These are phyloP conservation scores for Laticauda colubrina DNA, from an alignment of 2,113 vertebrate species.

Conservation along the genomic window DNA sequence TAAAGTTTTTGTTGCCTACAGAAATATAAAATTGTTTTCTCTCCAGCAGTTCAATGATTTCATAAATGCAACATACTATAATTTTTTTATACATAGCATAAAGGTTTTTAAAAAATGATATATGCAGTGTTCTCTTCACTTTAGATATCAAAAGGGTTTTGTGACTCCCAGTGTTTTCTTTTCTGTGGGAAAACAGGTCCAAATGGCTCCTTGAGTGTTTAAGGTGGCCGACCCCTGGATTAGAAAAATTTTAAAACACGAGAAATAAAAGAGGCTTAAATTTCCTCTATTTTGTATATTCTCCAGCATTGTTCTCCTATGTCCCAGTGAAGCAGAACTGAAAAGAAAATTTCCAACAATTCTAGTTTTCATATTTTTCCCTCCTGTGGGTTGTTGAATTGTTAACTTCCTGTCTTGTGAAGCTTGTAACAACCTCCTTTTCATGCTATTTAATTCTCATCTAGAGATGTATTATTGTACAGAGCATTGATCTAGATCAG, in stretches of 20 bases:
- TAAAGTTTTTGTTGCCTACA: too few species aligned
- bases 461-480: neutral
- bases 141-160: too few species aligned
- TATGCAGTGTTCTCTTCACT: too few species aligned
- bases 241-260: neutral
- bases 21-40: too few species aligned
- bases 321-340: neutral
- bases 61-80: too few species aligned
- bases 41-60: too few species aligned
- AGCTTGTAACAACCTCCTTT: neutral
- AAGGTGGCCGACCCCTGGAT: too few species aligned
- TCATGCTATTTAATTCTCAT: neutral
- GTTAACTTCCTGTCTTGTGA: neutral
- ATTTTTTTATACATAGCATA: too few species aligned
- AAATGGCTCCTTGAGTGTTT: too few species aligned
- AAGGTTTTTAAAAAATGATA: too few species aligned
- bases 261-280: neutral
- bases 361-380: neutral
- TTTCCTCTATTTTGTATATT: neutral
- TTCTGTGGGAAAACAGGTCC: too few species aligned
- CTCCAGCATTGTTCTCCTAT: neutral
- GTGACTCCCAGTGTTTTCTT: too few species aligned
- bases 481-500: neutral
- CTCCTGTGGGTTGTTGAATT: neutral
- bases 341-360: neutral